Conservation (phyloP, 1,140 invertebrate genomes). For the Aphelenchoides besseyi region DNA sequence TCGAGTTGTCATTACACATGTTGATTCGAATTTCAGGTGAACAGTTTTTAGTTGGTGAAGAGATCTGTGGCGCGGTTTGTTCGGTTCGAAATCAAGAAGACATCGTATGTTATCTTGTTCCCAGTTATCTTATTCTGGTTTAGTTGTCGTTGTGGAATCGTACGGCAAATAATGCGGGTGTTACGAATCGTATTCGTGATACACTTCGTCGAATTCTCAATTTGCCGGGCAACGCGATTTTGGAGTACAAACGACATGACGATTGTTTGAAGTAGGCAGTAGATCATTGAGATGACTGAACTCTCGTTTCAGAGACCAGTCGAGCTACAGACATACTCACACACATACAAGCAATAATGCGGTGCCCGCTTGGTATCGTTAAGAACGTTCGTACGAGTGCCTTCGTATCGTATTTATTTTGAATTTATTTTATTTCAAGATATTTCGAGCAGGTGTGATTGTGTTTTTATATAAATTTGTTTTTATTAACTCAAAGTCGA, state of each 20-base stretch:
- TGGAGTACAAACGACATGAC: conserved; percentile 94
- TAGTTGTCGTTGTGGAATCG: conserved; percentile 98
- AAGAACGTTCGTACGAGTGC: not conserved
- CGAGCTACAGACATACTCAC: not conserved
- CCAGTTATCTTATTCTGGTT: no score
- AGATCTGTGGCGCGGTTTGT: conserved; percentile 95
- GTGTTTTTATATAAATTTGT: no score
- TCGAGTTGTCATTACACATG: not conserved
- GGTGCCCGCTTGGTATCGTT: not conserved
- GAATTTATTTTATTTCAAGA: not conserved
- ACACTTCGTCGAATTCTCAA: conserved; percentile 87
- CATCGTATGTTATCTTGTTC: no score
- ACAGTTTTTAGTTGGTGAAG: conserved; percentile 97
- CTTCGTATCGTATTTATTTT: not conserved
- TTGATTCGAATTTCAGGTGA: conserved; percentile 70
- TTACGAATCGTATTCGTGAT: conserved; percentile 85
- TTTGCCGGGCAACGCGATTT: conserved; percentile 81
- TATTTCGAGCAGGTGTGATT: not conserved
- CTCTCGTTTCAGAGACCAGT: not conserved
- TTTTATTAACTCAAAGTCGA: not conserved
- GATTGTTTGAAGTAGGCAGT: conserved; percentile 69
- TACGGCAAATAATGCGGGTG: conserved; percentile 80
- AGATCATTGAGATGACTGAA: not conserved
- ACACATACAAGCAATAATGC: not conserved
- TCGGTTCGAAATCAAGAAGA: conserved; percentile 93